A percentile compares a stretch with the other conserved stretches of the same genome.
phyloP scores from a whole-genome alignment of 2,797 vertebrate genomes.

The Euthynnus affinis region DNA sequence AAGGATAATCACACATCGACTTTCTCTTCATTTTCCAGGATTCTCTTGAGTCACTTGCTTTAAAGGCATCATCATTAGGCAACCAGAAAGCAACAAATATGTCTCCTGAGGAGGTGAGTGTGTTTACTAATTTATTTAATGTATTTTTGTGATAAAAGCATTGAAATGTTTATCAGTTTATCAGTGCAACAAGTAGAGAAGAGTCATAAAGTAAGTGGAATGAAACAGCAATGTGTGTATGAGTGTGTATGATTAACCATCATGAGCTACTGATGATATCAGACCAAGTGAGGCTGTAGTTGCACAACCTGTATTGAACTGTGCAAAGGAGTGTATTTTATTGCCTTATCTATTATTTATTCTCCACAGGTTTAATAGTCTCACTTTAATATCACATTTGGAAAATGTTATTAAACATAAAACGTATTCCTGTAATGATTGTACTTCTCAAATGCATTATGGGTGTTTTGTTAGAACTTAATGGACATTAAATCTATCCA shows the following conservation, averaged over 20 bases:
- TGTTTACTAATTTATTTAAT: not conserved
- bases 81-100: too few relatives aligned
- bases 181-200: not conserved
- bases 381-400: not conserved
- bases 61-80: too few relatives aligned
- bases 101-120: not conserved
- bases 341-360: not conserved
- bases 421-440: not conserved
- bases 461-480: not conserved
- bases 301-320: not conserved
- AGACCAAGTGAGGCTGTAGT: not conserved
- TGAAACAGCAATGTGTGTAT: not conserved
- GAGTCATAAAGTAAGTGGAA: not conserved
- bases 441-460: not conserved
- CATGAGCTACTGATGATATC: not conserved
- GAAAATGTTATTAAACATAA: not conserved
- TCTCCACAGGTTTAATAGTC: not conserved
- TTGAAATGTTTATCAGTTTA: not conserved
- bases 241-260: not conserved
- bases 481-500: not conserved
- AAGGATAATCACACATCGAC: too few relatives aligned
- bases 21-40: too few relatives aligned
- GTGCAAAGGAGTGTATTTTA: not conserved
- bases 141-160: not conserved
- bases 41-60: too few relatives aligned